A percentile compares a stretch with the other conserved stretches of the same genome.
Evolutionary conservation across 2,113 vertebrate genomes (phyloP).

Genomic region (Rhea americana): DNA sequence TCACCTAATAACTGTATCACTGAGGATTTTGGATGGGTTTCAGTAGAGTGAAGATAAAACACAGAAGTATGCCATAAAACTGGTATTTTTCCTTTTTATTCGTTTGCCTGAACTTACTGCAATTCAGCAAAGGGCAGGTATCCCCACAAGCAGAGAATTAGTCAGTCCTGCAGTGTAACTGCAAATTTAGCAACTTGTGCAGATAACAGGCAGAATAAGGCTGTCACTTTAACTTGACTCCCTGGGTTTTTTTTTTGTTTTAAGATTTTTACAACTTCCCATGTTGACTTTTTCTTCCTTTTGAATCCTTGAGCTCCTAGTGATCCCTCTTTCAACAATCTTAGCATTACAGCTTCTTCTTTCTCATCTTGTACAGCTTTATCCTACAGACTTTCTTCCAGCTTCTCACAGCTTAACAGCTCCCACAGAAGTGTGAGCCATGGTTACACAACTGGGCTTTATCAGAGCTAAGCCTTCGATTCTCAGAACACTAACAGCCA

Average conservation of each 20-base stretch:
- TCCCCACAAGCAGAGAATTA: background rate
- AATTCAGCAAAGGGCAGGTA: background rate
- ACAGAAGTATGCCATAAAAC: background rate
- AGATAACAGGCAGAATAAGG: background rate
- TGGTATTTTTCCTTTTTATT: background rate
- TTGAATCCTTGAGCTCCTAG: background rate
- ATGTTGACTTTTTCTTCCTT: background rate
- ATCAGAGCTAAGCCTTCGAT: slow-evolving; percentile 31
- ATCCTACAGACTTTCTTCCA: background rate
- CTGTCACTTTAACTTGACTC: background rate
- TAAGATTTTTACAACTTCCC: background rate
- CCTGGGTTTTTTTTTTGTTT: background rate
- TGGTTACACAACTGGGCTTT: slow-evolving; percentile 54
- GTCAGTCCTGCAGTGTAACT: background rate
- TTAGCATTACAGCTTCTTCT: background rate
- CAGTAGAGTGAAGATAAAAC: background rate
- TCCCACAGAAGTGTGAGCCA: slow-evolving; percentile 47
- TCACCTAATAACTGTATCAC: background rate
- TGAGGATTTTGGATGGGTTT: background rate
- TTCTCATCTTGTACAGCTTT: background rate
- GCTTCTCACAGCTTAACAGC: background rate
- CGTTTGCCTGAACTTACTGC: background rate
- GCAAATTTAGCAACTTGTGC: background rate
- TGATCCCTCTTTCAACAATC: background rate
- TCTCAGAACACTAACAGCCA: background rate